A percentile compares a stretch with the other conserved stretches of the same genome.
Conservation (phyloP, 2,113 vertebrate genomes). For the Orycteropus afer region DNA sequence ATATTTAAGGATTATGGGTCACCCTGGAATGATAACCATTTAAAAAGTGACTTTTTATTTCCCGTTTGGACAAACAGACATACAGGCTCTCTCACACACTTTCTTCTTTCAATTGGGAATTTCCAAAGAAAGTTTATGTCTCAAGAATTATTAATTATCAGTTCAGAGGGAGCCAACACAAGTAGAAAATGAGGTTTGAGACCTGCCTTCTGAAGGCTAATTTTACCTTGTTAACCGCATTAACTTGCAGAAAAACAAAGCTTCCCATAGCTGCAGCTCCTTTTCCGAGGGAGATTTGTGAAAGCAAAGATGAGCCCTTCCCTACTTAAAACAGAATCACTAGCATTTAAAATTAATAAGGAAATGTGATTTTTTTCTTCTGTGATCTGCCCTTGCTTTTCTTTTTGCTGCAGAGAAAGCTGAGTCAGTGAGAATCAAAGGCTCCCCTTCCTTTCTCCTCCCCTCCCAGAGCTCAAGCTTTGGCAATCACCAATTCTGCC, state of each 20-base stretch:
- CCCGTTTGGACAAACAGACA: background rate
- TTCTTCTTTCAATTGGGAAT: background rate
- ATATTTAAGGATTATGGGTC: background rate
- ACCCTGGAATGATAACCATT: background rate
- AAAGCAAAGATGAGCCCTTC: background rate
- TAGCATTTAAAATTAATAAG: background rate
- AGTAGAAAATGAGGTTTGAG: background rate
- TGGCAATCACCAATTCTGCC: background rate
- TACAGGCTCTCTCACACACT: background rate
- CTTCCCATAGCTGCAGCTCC: background rate
- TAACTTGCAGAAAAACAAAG: background rate
- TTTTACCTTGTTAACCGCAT: background rate
- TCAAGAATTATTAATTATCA: background rate
- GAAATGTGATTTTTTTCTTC: background rate
- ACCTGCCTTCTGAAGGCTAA: background rate
- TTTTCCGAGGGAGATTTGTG: background rate
- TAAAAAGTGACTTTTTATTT: background rate
- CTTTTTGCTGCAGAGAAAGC: too few species aligned
- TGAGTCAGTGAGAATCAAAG: fast-evolving
- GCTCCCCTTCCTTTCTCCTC: background rate
- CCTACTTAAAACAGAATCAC: background rate
- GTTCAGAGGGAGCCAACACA: background rate
- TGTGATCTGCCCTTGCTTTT: background rate
- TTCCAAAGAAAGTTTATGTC: background rate
- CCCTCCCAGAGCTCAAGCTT: background rate